These are phyloP conservation scores for Ophion obscuratus DNA, from an alignment of 2,888 invertebrate species.

Conservation along the genomic window DNA sequence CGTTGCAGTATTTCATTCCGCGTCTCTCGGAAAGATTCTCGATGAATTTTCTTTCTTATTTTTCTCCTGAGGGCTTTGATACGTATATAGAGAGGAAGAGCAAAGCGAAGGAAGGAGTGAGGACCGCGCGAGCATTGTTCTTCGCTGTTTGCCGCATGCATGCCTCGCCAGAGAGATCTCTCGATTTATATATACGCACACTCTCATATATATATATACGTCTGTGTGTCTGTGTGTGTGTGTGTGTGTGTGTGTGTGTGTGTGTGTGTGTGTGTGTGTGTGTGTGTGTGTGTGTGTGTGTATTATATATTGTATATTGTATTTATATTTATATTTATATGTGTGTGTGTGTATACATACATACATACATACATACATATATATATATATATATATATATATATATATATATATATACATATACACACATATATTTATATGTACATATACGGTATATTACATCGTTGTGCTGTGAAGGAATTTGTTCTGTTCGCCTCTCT, in stretches of 20 bases:
- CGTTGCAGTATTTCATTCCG: constrained; percentile 61
- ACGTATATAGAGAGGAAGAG: constrained; percentile 5
- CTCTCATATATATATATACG: constrained; percentile 1
- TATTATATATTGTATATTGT: no score
- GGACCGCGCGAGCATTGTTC: constrained; percentile 63
- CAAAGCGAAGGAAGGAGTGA: constrained; percentile 24
- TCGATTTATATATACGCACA: constrained; percentile 27
- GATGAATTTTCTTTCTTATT: constrained; percentile 35
- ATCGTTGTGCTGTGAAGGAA: constrained; percentile 77
- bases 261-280: no score
- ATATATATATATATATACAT: neutral
- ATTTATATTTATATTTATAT: no score
- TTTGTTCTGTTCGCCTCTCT: constrained; percentile 70
- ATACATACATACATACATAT: neutral
- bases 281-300: no score
- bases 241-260: no score
- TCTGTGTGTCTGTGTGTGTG: neutral
- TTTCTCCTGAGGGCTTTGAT: constrained; percentile 15
- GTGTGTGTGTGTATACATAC: no score
- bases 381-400: neutral
- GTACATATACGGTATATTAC: constrained; percentile 76
- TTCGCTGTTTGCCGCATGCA: constrained; percentile 62
- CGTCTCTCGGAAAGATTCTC: constrained; percentile 48
- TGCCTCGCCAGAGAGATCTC: constrained; percentile 57
- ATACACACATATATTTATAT: constrained; percentile 25